Evolutionary conservation across 2,797 vertebrate genomes (phyloP), one percentile per base, ranked within the genome.

Genomic region (Myotis pilosus): DNA sequence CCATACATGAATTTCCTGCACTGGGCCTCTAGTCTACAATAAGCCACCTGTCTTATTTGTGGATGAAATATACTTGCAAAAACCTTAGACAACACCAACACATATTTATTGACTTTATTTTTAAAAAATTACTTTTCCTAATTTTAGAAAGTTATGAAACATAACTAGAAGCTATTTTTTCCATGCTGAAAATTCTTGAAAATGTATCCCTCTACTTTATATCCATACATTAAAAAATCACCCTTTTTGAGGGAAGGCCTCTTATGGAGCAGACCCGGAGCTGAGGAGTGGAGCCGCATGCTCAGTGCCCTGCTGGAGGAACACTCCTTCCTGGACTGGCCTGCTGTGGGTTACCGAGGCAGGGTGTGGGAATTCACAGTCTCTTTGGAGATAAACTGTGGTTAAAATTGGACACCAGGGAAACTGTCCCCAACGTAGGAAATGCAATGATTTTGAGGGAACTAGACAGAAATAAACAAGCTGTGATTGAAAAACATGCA

Each of bases 41-140:
- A 96, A 87, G 94, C 44, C 25, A 74, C 19, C 78, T 74, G 11
- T 62, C 92, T 91, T 95, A 47, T 89, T 87, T 71, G 6, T 87
- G 47, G 44, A 89, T 94, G 74, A 97, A 93, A 92, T 92, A 92
- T 15, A 94, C 8, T 75, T 86, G 7, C 38, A 86, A 83, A 90
- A 85, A 6, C 11, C n/a, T 75, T 75, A 82, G n/a, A 41, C 16
- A 78, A 68, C 17, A 49, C 5, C 41, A 62, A 81, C 23, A 49
- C 11, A 47, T 17, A 47, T 17, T 66, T 9, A 28, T 22, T 72
- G 57, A 36, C 38, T 71, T 84, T 72, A 94, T 85, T 69, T 85
- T 82, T 17, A 2, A 66, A 88, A 71, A 72, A 60, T 23, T 28
- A 60, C 2, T 79, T 80, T 71, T 80, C 0, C 4, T 94, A 87